Evolutionary conservation across 2,888 invertebrate genomes (phyloP), one percentile per base, ranked within the genome.

Genomic region (Lasioglossum vierecki): DNA sequence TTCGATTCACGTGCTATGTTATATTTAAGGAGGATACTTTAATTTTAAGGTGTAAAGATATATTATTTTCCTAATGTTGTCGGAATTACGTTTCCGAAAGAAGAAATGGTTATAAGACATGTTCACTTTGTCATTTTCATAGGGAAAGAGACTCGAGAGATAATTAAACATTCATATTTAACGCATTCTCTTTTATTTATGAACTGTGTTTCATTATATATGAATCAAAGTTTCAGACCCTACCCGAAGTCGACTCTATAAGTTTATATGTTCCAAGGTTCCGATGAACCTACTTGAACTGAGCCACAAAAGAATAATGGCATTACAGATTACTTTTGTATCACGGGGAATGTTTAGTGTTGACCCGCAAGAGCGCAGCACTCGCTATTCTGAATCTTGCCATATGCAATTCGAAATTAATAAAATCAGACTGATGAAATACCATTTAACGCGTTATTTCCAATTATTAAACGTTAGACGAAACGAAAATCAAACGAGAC

Each of bases 41-140:
- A 76, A 76, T 73, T 84, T 79, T 30, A 80, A 44, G 39, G 60
- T 44, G 18, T 15, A 60, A 60, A n/a, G 49, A 26, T 46, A 81
- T 66, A 66, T 79, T 80, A 66, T 82, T 85, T 85, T 82, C 30
- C 35, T 78, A 66, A 77, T 0, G 35, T 75, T 78, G n/a, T 60
- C 30, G 35, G 4, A 75, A 66, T 77, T 60, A 44, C 30, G 44
- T 85, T 73, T 41, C 57, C 18, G n/a, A 49, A n/a, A 44, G 15
- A 53, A 75, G 26, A 68, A 68, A 18, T 46, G 39, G 13, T 18
- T 66, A 75, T 84, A 66, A n/a, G 9, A 71, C 46, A 9, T 80
- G 70, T 73, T 70, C 18, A 39, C 46, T 53, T 57, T 57, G 57
- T 57, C 71, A 84, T 70, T 77, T 74, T 57, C 46, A 73, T 76